phyloP scores from a whole-genome alignment of 2,113 vertebrate genomes.

The Phylloscopus trochiloides region DNA sequence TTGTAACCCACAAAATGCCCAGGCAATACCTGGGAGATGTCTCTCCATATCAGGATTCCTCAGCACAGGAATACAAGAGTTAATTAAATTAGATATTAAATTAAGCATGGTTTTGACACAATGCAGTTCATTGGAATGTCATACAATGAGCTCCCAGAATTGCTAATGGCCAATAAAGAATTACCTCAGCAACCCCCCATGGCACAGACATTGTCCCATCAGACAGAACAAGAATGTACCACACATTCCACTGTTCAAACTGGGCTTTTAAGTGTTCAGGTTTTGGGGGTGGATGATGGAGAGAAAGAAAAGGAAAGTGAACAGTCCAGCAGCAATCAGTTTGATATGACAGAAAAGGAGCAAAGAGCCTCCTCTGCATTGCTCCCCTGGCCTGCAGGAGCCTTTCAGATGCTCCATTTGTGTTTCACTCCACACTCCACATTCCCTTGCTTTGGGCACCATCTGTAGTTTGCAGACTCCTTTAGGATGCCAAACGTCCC shows the following conservation, averaged over 20 bases:
- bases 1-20: neutral
- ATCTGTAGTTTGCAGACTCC: slow-evolving; percentile 3
- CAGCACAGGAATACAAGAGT: neutral
- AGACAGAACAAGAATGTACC: neutral
- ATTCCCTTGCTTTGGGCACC: slow-evolving; percentile 46
- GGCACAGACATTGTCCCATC: neutral
- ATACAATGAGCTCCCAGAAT: neutral
- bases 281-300: neutral
- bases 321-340: neutral
- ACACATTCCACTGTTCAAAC: slow-evolving; percentile 5
- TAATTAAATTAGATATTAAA: slow-evolving; percentile 30
- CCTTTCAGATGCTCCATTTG: neutral
- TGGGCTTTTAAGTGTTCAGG: slow-evolving; percentile 4
- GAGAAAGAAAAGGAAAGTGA: slow-evolving; percentile 11
- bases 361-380: neutral
- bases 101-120: slow-evolving; percentile 10
- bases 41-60: neutral
- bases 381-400: neutral
- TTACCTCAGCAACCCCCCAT: neutral
- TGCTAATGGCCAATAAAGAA: slow-evolving; percentile 1
- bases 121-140: neutral
- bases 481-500: neutral
- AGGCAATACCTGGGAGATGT: neutral
- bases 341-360: neutral
- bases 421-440: neutral